Evolutionary conservation across 1,140 invertebrate genomes (phyloP).

Genomic region (Brachionus calyciflorus): DNA sequence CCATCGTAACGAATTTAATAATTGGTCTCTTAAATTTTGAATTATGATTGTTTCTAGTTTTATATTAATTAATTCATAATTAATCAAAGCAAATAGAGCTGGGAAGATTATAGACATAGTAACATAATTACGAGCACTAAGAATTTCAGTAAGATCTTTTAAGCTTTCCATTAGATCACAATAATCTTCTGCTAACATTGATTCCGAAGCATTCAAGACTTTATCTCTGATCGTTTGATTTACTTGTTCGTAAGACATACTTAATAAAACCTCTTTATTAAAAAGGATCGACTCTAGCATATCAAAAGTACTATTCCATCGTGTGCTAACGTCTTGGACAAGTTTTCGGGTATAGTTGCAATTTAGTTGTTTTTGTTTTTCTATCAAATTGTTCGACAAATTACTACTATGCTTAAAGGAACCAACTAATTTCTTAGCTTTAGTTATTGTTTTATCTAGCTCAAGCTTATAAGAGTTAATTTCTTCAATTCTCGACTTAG

Average conservation of each 20-base stretch:
- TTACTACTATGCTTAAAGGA: constrained; percentile 3
- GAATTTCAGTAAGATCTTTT: constrained; percentile 6
- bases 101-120: not conserved
- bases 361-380: not conserved
- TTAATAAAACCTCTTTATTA: not conserved
- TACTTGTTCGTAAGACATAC: not conserved
- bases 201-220: not conserved
- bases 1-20: not conserved
- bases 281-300: constrained; percentile 12
- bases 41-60: not conserved
- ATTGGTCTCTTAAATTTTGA: not conserved
- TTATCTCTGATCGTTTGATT: constrained; percentile 4
- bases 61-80: not conserved
- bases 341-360: not conserved
- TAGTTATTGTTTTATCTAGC: too few species aligned
- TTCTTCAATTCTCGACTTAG: too few species aligned
- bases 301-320: constrained; percentile 15
- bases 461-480: too few species aligned
- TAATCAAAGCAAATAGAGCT: not conserved
- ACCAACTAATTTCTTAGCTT: constrained; percentile 17
- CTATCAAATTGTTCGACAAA: not conserved
- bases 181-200: not conserved
- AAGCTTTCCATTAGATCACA: not conserved
- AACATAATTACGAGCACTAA: not conserved
- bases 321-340: not conserved